Evolutionary conservation across 2,888 invertebrate genomes (phyloP), one percentile per base, ranked within the genome.

Genomic region (Ochropleura plecta): DNA sequence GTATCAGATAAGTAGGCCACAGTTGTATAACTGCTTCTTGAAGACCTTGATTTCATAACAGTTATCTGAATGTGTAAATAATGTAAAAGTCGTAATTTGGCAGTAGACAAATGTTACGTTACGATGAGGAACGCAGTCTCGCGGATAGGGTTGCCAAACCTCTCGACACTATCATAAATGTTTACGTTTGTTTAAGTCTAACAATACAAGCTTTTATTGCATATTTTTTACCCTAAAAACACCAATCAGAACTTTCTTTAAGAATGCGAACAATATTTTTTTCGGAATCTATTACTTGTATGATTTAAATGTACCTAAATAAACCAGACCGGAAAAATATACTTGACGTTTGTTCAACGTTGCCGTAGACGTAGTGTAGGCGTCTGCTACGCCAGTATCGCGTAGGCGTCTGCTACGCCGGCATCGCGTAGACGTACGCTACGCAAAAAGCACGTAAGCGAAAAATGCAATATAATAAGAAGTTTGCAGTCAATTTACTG

Each of bases 101-200:
- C 90, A 90, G 87, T 89, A 89, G 90, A 90, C 88, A 85, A 88
- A 84, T 87, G 82, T 82, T 80, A 82, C 84, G 88, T 90, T 89
- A 90, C 89, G 86, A 83, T 71, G 91, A 90, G 69, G 64, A 84
- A 86, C 83, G 77, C 76, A 81, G 73, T 82, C 63, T 42, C 67
- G 80, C 64, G 51, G 63, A 57, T 79, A 87, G 88, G 87, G 87
- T 69, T 87, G 83, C 64, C 86, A 71, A 69, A 64, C 44, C 12
- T 60, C 30, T 65, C 40, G 20, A 64, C n/a, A 48, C 18, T 48
- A 64, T 49, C 20, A 12, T 12, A 63, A 20, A 63, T 76, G 48
- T 78, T 79, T 55, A 49, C n/a, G 48, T 49, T 49, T 18, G 46
- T 67, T 65, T 40, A 81, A 20, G 30, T 40, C 18, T 40, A 5